Base-by-base conservation (phyloP, 2,888 invertebrate genomes). In the Mongoloraphidia duomilia region DNA sequence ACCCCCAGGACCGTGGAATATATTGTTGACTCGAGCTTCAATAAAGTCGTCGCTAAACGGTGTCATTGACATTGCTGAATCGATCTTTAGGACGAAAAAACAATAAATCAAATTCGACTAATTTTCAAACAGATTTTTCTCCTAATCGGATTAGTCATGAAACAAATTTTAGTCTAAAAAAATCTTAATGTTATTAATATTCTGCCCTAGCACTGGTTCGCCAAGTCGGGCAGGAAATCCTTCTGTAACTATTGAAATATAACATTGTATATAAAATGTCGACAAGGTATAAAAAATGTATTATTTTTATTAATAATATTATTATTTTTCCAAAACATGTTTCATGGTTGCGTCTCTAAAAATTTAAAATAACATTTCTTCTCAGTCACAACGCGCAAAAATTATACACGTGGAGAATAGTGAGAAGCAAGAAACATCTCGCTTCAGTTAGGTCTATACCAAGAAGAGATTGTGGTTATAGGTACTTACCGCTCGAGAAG, bases 41-140 rank as follows among this genome's bases (percentile, higher is more conserved):
- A 92, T 78, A 64, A 89, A 92, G 58, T 87, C 85, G 59, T 88
- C 85, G 0, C 89, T 87, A 61, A 90, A 87, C 0, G 89, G 88
- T 0, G 92, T 92, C 85, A 91, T 89, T 0, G 88, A 86, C 78
- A 93, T 87, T 1, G 91, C 87, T 0, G 91, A 90, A 65, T 90
- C 89, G 61, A 93, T 77, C 91, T 92, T n/a, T 38, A 38, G 13
- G 8, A 36, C 64, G 9, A 63, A 61, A 49, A 50, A 50, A 44
- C 47, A 41, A 54, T 26, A 41, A 46, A 44, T 26, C 26, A 26
- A 26, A 26, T 42, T 6, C 14, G 17, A 17, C 3, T 42, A 42
- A 42, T 17, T 17, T 17, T 17, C 17, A 17, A 26, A 26, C 26
- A 6, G 26, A 26, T 26, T 6, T 26, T 26, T 26, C 26, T 26